Evolutionary conservation across 2,113 vertebrate genomes (phyloP), one percentile per base, ranked within the genome.

Genomic region (Crotalus tigris): DNA sequence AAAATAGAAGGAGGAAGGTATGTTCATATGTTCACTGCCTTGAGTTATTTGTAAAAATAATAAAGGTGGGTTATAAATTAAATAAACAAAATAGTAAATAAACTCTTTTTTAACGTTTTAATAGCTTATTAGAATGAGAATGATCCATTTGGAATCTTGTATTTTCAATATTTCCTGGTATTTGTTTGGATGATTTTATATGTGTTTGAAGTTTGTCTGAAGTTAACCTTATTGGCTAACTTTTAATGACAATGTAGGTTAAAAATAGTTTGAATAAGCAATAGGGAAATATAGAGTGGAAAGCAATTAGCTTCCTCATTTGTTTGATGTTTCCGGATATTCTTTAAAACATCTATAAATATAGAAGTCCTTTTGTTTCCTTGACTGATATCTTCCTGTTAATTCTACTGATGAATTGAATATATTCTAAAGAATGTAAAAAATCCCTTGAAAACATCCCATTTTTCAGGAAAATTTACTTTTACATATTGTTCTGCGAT

Each of bases 331-430:
- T 89, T 92, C 87, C 86, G 69, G 24, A 75, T 12, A 29, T 44
- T 26, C 24, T 33, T 81, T 26, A n/a, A 55, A 57, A 17, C 46
- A 8, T 89, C n/a, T 92, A 15, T 26, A 53, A 75, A 75, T 81
- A 53, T 51, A 75, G 61, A 55, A 54, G 1, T 19, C 5, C 53
- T 51, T 87, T 92, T 88, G 6, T 92, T 49, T 39, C 24, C 51
- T 69, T 88, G 49, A 81, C 46, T 89, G 64, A 49, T 85, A 90
- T 44, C 54, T 89, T 85, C 59, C 53, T 85, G 46, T 91, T 94
- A 90, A 94, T 93, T 57, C 24, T 88, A 26, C 91, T 92, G 85
- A 94, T 29, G n/a, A 26, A 26, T 92, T 85, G n/a, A 57, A 55
- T 13, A 21, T 39, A 12, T 53, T 85, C 49, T n/a, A 85, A 95